Evolutionary conservation across 1,140 invertebrate genomes (phyloP), one percentile per base, ranked within the genome.

Genomic region (Mercenaria mercenaria): DNA sequence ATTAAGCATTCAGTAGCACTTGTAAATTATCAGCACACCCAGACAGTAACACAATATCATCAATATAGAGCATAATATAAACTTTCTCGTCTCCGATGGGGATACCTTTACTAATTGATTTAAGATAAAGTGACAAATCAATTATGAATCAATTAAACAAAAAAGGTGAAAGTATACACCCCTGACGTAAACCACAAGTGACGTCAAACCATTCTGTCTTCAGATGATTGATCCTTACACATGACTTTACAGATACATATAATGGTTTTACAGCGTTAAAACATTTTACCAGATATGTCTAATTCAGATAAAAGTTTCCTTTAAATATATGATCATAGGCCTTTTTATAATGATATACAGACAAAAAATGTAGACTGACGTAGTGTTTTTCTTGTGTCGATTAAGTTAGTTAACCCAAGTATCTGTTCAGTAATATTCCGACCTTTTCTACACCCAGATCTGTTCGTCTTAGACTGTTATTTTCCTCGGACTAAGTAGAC

Each of bases 121-220:
- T 81, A 15, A 81, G 50, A 37, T 81, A 56, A 29, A 39, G 10
- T 56, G 50, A 10, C 26, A 81, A 59, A 59, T 81, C 79, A 61
- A 59, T 81, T 29, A 59, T 81, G 18, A 20, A 81, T 11, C 34
- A 81, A 59, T 59, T 59, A 59, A 59, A 81, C 32, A 59, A n/a
- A n/a, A n/a, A n/a, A n/a, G n/a, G n/a, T n/a, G n/a, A n/a, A n/a
- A n/a, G n/a, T n/a, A n/a, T n/a, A n/a, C n/a, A n/a, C n/a, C n/a
- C n/a, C n/a, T n/a, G n/a, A n/a, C n/a, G n/a, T n/a, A n/a, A n/a
- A n/a, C n/a, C n/a, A n/a, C n/a, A n/a, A n/a, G n/a, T n/a, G n/a
- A n/a, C n/a, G n/a, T n/a, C n/a, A n/a, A n/a, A n/a, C n/a, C n/a
- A n/a, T n/a, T n/a, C n/a, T n/a, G n/a, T n/a, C n/a, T n/a, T n/a